These are phyloP conservation scores for Scaptomyza tumidula DNA, from an alignment of 2,888 invertebrate species.

Conservation along the genomic window DNA sequence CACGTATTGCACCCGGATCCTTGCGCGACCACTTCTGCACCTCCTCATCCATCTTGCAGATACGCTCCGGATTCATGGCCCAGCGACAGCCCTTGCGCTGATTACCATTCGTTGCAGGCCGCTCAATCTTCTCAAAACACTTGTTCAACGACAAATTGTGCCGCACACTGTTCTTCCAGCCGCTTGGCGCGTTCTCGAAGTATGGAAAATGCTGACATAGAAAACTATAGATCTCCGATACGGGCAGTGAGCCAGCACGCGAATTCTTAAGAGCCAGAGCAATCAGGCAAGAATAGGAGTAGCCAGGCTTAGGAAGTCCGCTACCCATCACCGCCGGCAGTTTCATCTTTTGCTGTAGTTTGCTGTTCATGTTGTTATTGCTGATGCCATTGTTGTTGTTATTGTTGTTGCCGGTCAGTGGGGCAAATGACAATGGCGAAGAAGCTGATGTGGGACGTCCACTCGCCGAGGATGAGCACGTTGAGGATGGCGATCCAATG, in stretches of 20 bases:
- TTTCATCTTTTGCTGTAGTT: constrained; percentile 74
- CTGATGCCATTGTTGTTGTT: constrained; percentile 20
- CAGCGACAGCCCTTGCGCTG: constrained; percentile 96
- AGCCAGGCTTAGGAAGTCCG: constrained; percentile 97
- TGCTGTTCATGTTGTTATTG: constrained; percentile 64
- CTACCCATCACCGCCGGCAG: constrained; percentile 68
- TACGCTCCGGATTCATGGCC: constrained; percentile 98
- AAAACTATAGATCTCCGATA: constrained; percentile 99
- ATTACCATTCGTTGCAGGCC: constrained; percentile 94
- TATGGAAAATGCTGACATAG: constrained; percentile 99
- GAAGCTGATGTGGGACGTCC: constrained; percentile 39
- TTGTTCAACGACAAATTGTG: constrained; percentile 99
- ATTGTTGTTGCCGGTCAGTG: constrained; percentile 43
- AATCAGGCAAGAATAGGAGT: constrained; percentile 98
- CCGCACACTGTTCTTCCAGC: constrained; percentile 99
- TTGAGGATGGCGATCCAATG: constrained; percentile 65
- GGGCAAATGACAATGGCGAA: constrained; percentile 53
- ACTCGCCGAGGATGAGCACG: constrained; percentile 18
- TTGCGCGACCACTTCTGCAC: constrained; percentile 98
- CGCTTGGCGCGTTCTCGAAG: constrained; percentile 98
- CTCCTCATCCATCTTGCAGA: constrained; percentile 98
- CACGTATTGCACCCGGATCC: constrained; percentile 95
- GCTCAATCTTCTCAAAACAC: constrained; percentile 99
- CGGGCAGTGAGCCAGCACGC: constrained; percentile 95
- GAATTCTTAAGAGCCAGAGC: constrained; percentile 99